These are phyloP conservation scores for Oceanodroma tethys DNA, from an alignment of 2,113 vertebrate species.

Conservation along the genomic window DNA sequence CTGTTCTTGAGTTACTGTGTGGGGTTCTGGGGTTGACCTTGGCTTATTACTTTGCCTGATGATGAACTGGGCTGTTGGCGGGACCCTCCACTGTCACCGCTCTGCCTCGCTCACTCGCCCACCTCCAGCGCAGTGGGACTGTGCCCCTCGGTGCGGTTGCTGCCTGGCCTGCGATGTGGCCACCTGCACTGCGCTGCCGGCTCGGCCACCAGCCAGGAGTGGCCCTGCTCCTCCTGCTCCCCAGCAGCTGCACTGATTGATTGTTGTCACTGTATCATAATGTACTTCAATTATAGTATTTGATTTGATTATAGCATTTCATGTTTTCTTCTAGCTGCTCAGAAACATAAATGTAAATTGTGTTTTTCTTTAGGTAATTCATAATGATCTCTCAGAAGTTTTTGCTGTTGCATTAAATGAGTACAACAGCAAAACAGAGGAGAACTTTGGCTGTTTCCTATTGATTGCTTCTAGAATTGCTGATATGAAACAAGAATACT, in stretches of 20 bases:
- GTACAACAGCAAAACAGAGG: neutral
- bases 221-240: neutral
- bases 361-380: neutral
- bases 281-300: neutral
- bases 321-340: neutral
- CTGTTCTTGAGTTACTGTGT: neutral
- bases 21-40: neutral
- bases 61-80: neutral
- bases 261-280: neutral
- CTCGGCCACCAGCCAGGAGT: accelerated
- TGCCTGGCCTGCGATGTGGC: too few species aligned
- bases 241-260: neutral
- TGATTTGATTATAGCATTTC: neutral
- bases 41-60: neutral
- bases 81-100: accelerated
- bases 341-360: neutral
- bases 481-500: conserved; percentile 40
- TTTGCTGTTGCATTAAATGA: conserved; percentile 36
- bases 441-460: conserved; percentile 48
- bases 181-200: accelerated
- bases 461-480: conserved; percentile 24
- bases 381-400: conserved; percentile 39
- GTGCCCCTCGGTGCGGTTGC: accelerated
- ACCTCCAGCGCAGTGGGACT: accelerated
- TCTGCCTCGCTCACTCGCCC: too few species aligned